Conservation (phyloP, 2,113 vertebrate genomes). For the Chionis minor region DNA sequence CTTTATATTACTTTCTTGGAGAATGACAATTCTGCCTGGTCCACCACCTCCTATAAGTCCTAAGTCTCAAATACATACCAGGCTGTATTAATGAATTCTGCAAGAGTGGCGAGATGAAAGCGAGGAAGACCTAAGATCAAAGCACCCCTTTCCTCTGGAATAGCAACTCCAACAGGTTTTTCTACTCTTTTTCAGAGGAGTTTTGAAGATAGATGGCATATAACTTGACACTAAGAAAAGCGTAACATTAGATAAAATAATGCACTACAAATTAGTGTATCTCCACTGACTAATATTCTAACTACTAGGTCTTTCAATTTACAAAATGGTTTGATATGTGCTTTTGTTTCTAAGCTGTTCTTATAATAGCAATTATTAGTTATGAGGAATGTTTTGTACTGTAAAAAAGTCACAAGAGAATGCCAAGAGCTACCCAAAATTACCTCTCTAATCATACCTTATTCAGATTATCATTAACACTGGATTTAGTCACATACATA, state of each 20-base stretch:
- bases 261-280: neutral
- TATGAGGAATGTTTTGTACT: neutral
- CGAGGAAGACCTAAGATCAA: slow-evolving; percentile 19
- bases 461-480: neutral
- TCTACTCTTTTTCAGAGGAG: neutral
- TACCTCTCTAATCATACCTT: neutral
- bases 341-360: neutral
- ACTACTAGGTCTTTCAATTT: neutral
- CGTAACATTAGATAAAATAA: neutral
- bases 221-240: neutral
- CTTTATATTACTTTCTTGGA: neutral
- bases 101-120: neutral
- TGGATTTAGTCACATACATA: neutral
- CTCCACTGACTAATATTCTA: neutral
- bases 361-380: neutral
- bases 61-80: neutral
- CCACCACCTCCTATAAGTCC: neutral
- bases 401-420: neutral
- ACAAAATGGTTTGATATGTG: neutral
- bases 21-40: neutral
- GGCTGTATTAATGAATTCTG: neutral
- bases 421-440: neutral
- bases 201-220: neutral
- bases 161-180: slow-evolving; percentile 40
- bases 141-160: neutral